Base-by-base conservation (phyloP, 92 coral and sea anemone genomes). In the Epizoanthus rinbou region DNA sequence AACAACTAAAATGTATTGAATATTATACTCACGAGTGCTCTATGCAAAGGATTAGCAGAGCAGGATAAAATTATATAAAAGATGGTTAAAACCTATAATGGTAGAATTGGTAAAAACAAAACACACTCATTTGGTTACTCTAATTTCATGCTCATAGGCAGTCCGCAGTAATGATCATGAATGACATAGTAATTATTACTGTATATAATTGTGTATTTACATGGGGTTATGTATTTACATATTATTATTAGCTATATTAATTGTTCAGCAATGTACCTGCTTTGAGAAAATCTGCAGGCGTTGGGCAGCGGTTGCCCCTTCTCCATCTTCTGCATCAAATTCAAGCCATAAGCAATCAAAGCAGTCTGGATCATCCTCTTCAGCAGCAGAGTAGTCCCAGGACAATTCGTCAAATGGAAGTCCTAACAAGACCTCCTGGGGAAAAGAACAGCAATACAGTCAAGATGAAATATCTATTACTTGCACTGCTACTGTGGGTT, bases 311-410 rank as follows among this genome's bases (percentile, higher is more conserved):
- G 88, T 69, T 17, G 90, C 82, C 3, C 87, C 91, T 22, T 57
- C 89, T 18, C 62, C 18, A 16, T 87, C 65, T 60, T 69, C 74
- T 3, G 97, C 80, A 76, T 96, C 99, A 92, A 96, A 96, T 78
- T 96, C 99, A 21, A 96, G 50, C 99, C 99, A 96, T 92, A 96
- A 96, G 17, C 97, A 88, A 85, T 89, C 99, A 66, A 96, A 81
- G 54, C 97, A 90, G 52, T 85, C 98, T 13, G 93, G 86, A 28
- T 96, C 93, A 13, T 54, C 62, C 23, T 93, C 95, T 23, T 88
- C 89, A 24, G 94, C 97, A 43, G 93, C 89, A 0, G 97, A 85
- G 86, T 92, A 96, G 87, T 96, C 98, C 99, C 99, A 96, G 0
- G 99, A 96, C 47, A 96, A 85, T 83, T 96, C 98, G 6, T 96